These are phyloP conservation scores for Brachionus plicatilis DNA, from an alignment of 1,140 invertebrate species.

Conservation along the genomic window DNA sequence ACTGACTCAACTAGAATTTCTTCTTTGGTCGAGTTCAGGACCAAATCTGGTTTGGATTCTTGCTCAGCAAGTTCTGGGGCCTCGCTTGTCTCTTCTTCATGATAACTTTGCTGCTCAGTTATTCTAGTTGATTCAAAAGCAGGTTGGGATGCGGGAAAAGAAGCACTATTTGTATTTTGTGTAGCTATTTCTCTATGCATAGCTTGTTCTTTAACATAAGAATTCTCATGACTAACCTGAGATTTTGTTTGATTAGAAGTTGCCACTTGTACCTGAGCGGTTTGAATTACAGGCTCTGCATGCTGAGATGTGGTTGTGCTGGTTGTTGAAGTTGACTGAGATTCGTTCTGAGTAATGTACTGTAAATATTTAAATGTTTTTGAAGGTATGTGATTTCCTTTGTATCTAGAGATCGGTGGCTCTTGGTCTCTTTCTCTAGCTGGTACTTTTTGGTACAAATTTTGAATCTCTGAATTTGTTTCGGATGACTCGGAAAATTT, in stretches of 20 bases:
- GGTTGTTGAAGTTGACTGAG: neutral
- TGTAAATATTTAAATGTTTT: constrained; percentile 29
- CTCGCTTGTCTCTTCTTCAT: neutral
- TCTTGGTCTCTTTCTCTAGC: constrained; percentile 39
- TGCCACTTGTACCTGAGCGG: neutral
- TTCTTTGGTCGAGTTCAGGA: neutral
- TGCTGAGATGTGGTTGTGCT: neutral
- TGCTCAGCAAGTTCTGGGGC: neutral
- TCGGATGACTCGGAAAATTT: neutral
- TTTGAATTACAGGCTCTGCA: neutral
- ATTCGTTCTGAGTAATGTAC: constrained; percentile 37
- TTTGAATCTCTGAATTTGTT: neutral
- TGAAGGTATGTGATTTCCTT: constrained; percentile 20
- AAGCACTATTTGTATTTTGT: constrained; percentile 1
- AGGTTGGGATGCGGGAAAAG: neutral
- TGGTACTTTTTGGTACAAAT: neutral
- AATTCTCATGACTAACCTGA: constrained; percentile 11
- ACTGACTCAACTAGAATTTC: neutral
- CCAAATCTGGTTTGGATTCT: neutral
- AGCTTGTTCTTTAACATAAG: constrained; percentile 13
- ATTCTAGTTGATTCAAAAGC: neutral
- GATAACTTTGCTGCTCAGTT: neutral
- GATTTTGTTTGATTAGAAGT: neutral
- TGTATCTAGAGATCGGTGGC: constrained; percentile 1
- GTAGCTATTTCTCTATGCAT: neutral